Conservation (phyloP, 2,888 invertebrate genomes). For the Microctonus hyperodae region DNA sequence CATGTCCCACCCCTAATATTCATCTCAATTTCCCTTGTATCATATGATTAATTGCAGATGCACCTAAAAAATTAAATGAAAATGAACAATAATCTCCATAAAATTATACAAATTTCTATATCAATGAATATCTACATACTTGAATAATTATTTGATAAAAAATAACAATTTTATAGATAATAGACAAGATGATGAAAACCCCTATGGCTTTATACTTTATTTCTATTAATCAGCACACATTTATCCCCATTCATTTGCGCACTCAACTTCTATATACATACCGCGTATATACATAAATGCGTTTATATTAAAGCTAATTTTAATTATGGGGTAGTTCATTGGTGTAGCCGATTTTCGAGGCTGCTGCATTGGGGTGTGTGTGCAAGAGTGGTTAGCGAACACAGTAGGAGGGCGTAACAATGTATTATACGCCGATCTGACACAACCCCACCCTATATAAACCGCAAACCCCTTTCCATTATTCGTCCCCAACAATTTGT, state of each 20-base stretch:
- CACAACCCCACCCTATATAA: constrained; percentile 49
- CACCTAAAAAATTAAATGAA: too few species aligned
- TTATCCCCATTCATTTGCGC: neutral
- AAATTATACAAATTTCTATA: neutral
- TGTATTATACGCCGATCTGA: constrained; percentile 56
- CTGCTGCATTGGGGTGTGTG: constrained; percentile 40
- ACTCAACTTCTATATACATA: constrained; percentile 1
- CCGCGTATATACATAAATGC: constrained; percentile 10
- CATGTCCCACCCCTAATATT: constrained; percentile 36
- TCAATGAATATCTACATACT: too few species aligned
- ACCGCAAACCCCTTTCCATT: constrained; percentile 56
- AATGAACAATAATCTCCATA: neutral
- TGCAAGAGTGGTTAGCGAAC: constrained; percentile 37
- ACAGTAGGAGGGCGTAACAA: constrained; percentile 58
- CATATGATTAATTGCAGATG: too few species aligned
- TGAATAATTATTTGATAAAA: neutral
- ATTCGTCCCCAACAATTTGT: constrained; percentile 56
- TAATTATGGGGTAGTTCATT: constrained; percentile 53
- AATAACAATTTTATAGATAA: neutral
- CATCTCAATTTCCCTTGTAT: constrained; percentile 20
- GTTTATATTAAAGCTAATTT: constrained; percentile 49
- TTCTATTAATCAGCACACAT: neutral
- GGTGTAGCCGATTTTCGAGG: constrained; percentile 32
- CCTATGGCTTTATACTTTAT: neutral
- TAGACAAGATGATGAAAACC: too few species aligned